Evolutionary conservation across 2,113 vertebrate species (phyloP), one percentile per base, ranked within the genome.

Genomic region (Glaucomys volans): DNA sequence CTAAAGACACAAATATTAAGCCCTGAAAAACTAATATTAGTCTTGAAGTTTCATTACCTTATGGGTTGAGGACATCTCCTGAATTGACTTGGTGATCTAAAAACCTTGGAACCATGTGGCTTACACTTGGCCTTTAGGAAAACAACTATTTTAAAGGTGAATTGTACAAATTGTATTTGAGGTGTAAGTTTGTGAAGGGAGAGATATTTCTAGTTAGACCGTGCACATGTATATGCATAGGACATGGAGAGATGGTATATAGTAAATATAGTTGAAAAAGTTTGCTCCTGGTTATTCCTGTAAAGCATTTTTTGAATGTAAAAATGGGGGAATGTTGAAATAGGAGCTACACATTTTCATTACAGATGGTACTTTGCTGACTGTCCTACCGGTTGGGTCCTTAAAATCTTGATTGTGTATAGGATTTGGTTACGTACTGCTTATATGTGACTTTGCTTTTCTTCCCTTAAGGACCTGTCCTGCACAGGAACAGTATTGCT

Each of bases 401-500:
- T 66, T 52, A 79, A 44, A 90, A 66, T 79, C 44, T 88, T 47
- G 22, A 30, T 1, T 32, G 8, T 59, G 18, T 3, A 2, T 84
- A 10, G 37, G 22, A 35, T 84, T 83, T 89, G 26, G 4, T 54
- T 64, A 42, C 30, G 1, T 79, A 40, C 24, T 57, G 5, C 62
- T 96, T 88, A 14, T 37, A 13, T 28, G 26, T 96, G 71, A 13
- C 44, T 96, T 59, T 97, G 88, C 62, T 62, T 40, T 88, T 80
- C 87, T 90, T 64, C 24, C 4, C 52, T 91, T 32, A 96, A 99
- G 99, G 99, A 28, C 98, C 99, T 85, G 84, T 98, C 90, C 98
- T 98, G 3, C 99, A 99, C 94, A 98, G 97, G 75, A 98, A 88
- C 32, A 97, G 90, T 95, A 84, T 99, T 69, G 87, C 98, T 0